Conservation (phyloP, 2,888 invertebrate species). For the Hemistola chrysoprasaria region DNA sequence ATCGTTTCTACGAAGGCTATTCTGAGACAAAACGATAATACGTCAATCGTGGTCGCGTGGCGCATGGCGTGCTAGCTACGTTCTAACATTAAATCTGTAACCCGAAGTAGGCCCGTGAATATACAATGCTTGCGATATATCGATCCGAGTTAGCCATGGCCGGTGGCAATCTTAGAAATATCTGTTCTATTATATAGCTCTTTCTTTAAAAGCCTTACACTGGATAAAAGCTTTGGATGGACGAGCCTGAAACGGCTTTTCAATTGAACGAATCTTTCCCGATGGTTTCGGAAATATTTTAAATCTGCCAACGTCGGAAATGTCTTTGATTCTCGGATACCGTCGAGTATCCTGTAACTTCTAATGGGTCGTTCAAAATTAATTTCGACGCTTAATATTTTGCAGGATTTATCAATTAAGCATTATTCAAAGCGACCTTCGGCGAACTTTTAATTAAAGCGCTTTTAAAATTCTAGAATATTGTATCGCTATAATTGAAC, state of each 20-base stretch:
- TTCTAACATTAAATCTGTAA: slow-evolving; percentile 47
- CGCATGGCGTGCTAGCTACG: slow-evolving; percentile 59
- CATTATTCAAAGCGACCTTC: slow-evolving; percentile 34
- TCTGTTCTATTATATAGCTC: slow-evolving; percentile 49
- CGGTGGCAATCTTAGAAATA: slow-evolving; percentile 58
- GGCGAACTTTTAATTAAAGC: slow-evolving; percentile 41
- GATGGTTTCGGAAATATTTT: slow-evolving; percentile 26
- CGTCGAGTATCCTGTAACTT: slow-evolving; percentile 20
- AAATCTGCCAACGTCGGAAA: slow-evolving; percentile 23
- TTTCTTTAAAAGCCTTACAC: slow-evolving; percentile 49
- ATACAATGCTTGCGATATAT: slow-evolving; percentile 63
- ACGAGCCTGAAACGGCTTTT: slow-evolving; percentile 38
- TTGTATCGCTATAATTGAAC: slow-evolving; percentile 37
- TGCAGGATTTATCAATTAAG: slow-evolving; percentile 34
- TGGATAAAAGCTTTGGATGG: slow-evolving; percentile 43
- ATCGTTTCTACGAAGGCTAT: slow-evolving; percentile 70
- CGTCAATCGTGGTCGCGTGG: slow-evolving; percentile 64
- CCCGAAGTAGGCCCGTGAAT: slow-evolving; percentile 66
- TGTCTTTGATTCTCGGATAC: slow-evolving; percentile 25
- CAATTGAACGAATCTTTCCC: slow-evolving; percentile 25
- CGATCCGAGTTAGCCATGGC: slow-evolving; percentile 49
- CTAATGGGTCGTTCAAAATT: slow-evolving; percentile 30
- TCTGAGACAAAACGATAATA: slow-evolving; percentile 69
- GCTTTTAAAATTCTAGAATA: slow-evolving; percentile 43
- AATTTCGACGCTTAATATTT: slow-evolving; percentile 30